Evolutionary conservation across 2,888 invertebrate genomes (phyloP).

Genomic region (Platynereis dumerilii): DNA sequence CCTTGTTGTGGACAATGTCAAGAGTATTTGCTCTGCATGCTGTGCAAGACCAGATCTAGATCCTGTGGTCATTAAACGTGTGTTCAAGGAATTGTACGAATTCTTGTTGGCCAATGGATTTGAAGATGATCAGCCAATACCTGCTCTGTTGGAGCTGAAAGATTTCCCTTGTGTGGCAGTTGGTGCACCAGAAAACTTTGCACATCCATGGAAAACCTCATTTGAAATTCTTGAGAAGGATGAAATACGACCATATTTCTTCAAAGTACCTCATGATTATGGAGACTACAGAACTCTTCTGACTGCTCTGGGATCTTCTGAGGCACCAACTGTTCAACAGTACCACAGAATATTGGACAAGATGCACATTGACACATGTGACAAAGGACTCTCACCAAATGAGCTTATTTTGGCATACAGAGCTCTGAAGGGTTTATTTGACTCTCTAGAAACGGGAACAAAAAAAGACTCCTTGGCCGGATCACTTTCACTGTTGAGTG

Average conservation of each 20-base stretch:
- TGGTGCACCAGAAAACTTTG: slow-evolving; percentile 27
- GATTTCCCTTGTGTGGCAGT: slow-evolving; percentile 30
- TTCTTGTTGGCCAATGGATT: slow-evolving; percentile 21
- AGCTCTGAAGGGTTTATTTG: slow-evolving; percentile 36
- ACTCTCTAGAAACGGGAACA: slow-evolving; percentile 7
- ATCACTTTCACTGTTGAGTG: slow-evolving; percentile 32
- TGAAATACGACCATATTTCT: slow-evolving; percentile 42
- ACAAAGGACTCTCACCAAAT: slow-evolving; percentile 32
- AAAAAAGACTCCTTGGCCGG: background rate
- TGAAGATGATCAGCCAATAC: slow-evolving; percentile 17
- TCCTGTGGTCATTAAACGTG: slow-evolving; percentile 3
- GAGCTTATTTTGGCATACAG: slow-evolving; percentile 33
- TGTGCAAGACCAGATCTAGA: background rate
- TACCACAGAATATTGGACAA: slow-evolving; percentile 39
- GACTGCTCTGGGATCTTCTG: slow-evolving; percentile 36
- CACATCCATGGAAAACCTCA: slow-evolving; percentile 36
- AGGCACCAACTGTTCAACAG: slow-evolving; percentile 33
- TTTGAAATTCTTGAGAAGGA: slow-evolving; percentile 32
- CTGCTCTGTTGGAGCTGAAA: slow-evolving; percentile 12
- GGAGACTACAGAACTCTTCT: slow-evolving; percentile 39
- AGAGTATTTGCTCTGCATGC: background rate
- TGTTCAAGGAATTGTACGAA: slow-evolving; percentile 30
- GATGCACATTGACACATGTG: slow-evolving; percentile 27
- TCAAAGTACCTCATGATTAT: slow-evolving; percentile 37
- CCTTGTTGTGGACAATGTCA: slow-evolving; percentile 26